Evolutionary conservation across 2,797 vertebrate species (phyloP).

Genomic region (Melanotaenia trifasciata): DNA sequence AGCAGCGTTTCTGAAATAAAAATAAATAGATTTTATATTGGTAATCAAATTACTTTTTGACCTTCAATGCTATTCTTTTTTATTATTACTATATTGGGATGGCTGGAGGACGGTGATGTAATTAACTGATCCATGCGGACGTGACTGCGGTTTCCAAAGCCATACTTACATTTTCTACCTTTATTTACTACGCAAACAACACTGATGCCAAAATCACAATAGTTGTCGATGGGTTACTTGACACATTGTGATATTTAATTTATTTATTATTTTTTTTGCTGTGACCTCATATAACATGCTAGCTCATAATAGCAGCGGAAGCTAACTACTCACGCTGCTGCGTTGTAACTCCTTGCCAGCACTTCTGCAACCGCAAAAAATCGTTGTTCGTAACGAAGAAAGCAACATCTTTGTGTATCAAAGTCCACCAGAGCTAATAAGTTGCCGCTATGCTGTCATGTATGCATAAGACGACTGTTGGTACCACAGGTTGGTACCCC

Average conservation of each 20-base stretch:
- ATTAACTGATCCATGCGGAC: conserved; percentile 9
- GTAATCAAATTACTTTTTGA: neutral
- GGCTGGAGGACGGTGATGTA: conserved; percentile 14
- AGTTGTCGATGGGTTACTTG: fast-evolving
- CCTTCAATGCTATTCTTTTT: neutral
- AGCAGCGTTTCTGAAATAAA: too few relatives aligned
- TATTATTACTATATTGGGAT: neutral
- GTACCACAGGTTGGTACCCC: too few relatives aligned
- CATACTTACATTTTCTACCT: neutral
- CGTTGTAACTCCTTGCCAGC: conserved; percentile 58
- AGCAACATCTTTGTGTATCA: conserved; percentile 64
- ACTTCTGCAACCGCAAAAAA: conserved; percentile 67
- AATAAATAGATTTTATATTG: too few relatives aligned
- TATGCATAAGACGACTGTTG: neutral
- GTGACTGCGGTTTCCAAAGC: conserved; percentile 22
- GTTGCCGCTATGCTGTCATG: neutral
- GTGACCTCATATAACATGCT: conserved; percentile 39
- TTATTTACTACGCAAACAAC: neutral
- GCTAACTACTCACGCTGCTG: conserved; percentile 68
- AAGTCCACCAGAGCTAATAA: neutral
- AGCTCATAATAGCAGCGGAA: conserved; percentile 22
- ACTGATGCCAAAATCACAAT: fast-evolving
- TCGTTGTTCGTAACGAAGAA: conserved; percentile 60
- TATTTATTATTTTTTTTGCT: neutral
- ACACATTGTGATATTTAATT: neutral